Evolutionary conservation across 2,797 vertebrate species (phyloP).

Genomic region (Pseudopleuronectes americanus): DNA sequence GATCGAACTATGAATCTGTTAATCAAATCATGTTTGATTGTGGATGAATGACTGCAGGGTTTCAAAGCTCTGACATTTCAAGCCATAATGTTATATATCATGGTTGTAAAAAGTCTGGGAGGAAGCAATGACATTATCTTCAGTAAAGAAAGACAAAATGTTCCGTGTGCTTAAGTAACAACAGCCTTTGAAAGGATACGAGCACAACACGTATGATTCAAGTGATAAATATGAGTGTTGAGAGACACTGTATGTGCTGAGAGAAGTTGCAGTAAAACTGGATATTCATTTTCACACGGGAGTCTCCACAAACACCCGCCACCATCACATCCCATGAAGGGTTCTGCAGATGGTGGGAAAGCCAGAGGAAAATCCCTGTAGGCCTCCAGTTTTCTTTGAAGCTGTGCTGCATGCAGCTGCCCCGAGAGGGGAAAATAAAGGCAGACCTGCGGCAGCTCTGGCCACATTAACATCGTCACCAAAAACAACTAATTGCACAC

Average conservation of each 20-base stretch:
- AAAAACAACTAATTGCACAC: slow-evolving; percentile 51
- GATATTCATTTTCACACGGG: slow-evolving; percentile 40
- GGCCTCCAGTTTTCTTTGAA: slow-evolving; percentile 70
- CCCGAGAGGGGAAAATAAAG: slow-evolving; percentile 33
- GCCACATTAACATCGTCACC: slow-evolving; percentile 52
- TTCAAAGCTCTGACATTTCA: slow-evolving; percentile 42
- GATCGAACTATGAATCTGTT: slow-evolving; percentile 43
- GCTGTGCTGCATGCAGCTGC: slow-evolving; percentile 58
- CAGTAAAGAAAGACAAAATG: slow-evolving; percentile 30
- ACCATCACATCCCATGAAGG: slow-evolving; percentile 61
- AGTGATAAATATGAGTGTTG: slow-evolving; percentile 15
- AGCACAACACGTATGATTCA: neutral
- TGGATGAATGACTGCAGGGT: slow-evolving; percentile 53
- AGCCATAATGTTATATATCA: slow-evolving; percentile 41
- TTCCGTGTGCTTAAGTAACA: slow-evolving; percentile 7
- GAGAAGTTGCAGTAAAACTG: slow-evolving; percentile 13
- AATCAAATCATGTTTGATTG: slow-evolving; percentile 36
- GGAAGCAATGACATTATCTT: slow-evolving; percentile 44
- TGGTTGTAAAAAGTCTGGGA: slow-evolving; percentile 33
- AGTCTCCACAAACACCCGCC: slow-evolving; percentile 57
- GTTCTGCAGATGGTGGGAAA: slow-evolving; percentile 79
- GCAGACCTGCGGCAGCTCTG: slow-evolving; percentile 36
- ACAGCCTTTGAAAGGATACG: slow-evolving; percentile 6
- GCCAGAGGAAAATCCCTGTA: slow-evolving; percentile 73
- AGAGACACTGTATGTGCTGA: slow-evolving; percentile 3